Evolutionary conservation across 2,797 vertebrate genomes (phyloP), one percentile per base, ranked within the genome.

Genomic region (Holocentrus rufus): DNA sequence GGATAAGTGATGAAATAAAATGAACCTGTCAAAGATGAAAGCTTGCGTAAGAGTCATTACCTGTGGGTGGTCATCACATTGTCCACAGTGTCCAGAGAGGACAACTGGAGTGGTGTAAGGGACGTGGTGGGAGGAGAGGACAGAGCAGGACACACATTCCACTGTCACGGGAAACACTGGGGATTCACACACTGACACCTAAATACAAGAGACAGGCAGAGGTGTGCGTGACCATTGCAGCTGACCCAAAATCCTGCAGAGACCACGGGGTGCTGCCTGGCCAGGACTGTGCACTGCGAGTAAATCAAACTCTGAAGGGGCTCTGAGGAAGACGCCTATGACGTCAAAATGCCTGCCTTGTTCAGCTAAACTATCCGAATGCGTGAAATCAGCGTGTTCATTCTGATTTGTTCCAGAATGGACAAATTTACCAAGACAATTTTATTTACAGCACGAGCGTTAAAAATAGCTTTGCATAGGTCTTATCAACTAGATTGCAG

Each of bases 101-200:
- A 86, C 57, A 13, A 93, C 25, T 11, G 86, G 70, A 36, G 1
- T 59, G 47, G 63, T 85, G 69, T 82, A 59, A 74, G 83, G 89
- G 56, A 87, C 64, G 10, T 54, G 70, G n/a, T 84, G 70, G 22
- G 79, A 59, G 27, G 79, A 86, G 17, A 53, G 34, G 7, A 52
- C 54, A n/a, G 76, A 76, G 73, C 94, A 95, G 66, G 95, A 94
- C 5, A 88, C 69, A 55, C 94, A 96, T 2, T 85, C 85, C 65
- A 94, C 83, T 42, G 59, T 65, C 65, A 95, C 91, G 5, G 88
- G 85, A 73, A 95, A 86, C 60, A 92, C 77, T 2, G 82, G 63
- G 36, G 56, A 74, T 0, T 85, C 79, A 69, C 70, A 72, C 55
- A 95, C 72, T 5, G 79, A 85, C 47, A 95, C 93, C 95, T 96